These are phyloP conservation scores for Tenualosa ilisha DNA, from an alignment of 2,797 vertebrate genomes.

Conservation along the genomic window DNA sequence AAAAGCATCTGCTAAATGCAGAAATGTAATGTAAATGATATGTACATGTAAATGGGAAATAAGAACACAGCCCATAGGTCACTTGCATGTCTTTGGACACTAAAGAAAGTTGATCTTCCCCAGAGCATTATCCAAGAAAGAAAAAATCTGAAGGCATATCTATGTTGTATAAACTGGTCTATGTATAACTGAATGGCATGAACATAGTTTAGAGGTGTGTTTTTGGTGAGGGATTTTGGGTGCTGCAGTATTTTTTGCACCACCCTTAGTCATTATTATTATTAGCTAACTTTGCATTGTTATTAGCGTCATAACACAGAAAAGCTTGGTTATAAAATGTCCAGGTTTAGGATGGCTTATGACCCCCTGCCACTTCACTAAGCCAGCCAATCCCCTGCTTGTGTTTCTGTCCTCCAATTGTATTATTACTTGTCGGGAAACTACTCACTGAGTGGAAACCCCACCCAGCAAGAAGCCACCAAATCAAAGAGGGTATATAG, in stretches of 20 bases:
- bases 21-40: no score
- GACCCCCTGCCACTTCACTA: not conserved
- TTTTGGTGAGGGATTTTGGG: not conserved
- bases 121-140: not conserved
- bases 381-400: not conserved
- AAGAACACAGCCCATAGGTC: not conserved
- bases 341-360: not conserved
- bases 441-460: not conserved
- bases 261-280: no score
- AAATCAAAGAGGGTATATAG: not conserved
- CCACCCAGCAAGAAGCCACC: not conserved
- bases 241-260: no score
- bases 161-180: not conserved
- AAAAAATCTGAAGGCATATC: not conserved
- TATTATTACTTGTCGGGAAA: not conserved
- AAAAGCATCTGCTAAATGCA: no score
- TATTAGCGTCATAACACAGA: no score
- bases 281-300: no score
- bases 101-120: not conserved
- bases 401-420: not conserved
- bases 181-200: not conserved
- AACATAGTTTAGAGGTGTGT: not conserved
- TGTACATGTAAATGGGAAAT: no score
- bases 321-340: no score
- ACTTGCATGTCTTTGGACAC: not conserved